Evolutionary conservation across 1,140 invertebrate species (phyloP).

Genomic region (Himalopsyche phryganea): DNA sequence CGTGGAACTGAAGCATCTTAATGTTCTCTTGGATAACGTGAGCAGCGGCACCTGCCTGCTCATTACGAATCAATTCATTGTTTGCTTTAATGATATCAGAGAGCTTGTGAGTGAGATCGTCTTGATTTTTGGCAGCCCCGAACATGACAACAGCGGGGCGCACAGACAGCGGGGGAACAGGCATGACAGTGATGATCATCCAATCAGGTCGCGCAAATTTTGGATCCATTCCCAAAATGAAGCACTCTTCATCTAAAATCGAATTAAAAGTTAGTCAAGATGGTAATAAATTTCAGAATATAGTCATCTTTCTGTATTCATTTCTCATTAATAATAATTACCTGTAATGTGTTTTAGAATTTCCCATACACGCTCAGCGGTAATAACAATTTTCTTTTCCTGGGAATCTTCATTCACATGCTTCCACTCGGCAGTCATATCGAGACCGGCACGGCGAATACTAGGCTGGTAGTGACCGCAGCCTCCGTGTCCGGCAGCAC

Average conservation of each 20-base stretch:
- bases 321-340: slow-evolving; percentile 35
- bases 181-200: slow-evolving; percentile 97
- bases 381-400: slow-evolving; percentile 89
- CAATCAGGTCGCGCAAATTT: slow-evolving; percentile 96
- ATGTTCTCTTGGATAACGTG: slow-evolving; percentile 97
- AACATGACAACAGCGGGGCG: slow-evolving; percentile 99
- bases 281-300: no score
- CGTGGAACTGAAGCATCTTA: slow-evolving; percentile 98
- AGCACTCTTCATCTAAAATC: slow-evolving; percentile 86
- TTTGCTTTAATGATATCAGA: slow-evolving; percentile 99
- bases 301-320: no score
- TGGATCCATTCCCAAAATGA: slow-evolving; percentile 93
- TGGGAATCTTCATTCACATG: slow-evolving; percentile 97
- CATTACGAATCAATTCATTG: slow-evolving; percentile 93
- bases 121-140: slow-evolving; percentile 96
- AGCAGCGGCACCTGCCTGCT: slow-evolving; percentile 92
- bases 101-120: slow-evolving; percentile 98
- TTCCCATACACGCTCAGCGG: slow-evolving; percentile 94
- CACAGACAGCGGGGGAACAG: slow-evolving; percentile 91
- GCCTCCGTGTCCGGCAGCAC: slow-evolving; percentile 79
- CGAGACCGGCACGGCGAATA: slow-evolving; percentile 82
- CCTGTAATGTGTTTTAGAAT: slow-evolving; percentile 92
- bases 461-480: slow-evolving; percentile 97
- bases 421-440: slow-evolving; percentile 96
- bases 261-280: not conserved